Percentiles rank a stretch among this genome's conserved stretches.
phyloP scores from a whole-genome alignment of 92 coral and sea anemone species.

The Metridium senile region DNA sequence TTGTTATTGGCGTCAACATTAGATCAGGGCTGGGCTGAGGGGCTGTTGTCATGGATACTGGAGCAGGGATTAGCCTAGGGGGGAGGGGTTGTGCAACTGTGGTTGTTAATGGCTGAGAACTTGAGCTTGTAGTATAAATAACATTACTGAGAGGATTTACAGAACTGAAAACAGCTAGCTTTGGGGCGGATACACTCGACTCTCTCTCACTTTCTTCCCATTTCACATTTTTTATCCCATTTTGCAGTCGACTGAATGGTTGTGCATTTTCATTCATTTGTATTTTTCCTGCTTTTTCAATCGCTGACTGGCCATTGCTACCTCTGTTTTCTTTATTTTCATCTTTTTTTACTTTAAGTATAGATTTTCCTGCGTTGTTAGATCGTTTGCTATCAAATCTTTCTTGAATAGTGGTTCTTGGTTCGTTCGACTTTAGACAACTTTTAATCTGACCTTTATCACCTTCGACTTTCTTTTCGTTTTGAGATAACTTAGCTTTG shows the following conservation, averaged over 20 bases:
- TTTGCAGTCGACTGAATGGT: conserved; percentile 9
- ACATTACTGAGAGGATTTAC: conserved; percentile 15
- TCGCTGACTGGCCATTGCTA: background rate
- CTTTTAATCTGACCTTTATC: background rate
- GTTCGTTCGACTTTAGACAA: background rate
- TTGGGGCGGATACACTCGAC: background rate
- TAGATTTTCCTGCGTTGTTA: background rate
- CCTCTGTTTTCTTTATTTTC: conserved; percentile 46
- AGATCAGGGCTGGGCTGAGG: conserved; percentile 78
- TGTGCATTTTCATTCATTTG: background rate
- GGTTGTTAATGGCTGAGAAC: conserved; percentile 1
- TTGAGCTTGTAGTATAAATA: conserved; percentile 2
- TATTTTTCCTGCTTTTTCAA: background rate
- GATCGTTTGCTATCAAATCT: background rate
- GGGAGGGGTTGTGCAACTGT: conserved; percentile 8
- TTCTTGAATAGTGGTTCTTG: background rate
- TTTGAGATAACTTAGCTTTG: conserved; percentile 9
- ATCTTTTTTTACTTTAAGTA: conserved; percentile 2
- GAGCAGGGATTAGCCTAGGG: conserved; percentile 52
- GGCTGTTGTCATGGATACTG: conserved; percentile 60
- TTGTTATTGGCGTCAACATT: conserved; percentile 66
- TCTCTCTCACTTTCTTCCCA: conserved; percentile 42
- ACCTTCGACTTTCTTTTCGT: conserved; percentile 3
- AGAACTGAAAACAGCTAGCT: conserved; percentile 5
- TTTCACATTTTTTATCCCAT: conserved; percentile 35